Conservation (phyloP, 2,888 invertebrate genomes). For the Orthonychiurus folsomi region DNA sequence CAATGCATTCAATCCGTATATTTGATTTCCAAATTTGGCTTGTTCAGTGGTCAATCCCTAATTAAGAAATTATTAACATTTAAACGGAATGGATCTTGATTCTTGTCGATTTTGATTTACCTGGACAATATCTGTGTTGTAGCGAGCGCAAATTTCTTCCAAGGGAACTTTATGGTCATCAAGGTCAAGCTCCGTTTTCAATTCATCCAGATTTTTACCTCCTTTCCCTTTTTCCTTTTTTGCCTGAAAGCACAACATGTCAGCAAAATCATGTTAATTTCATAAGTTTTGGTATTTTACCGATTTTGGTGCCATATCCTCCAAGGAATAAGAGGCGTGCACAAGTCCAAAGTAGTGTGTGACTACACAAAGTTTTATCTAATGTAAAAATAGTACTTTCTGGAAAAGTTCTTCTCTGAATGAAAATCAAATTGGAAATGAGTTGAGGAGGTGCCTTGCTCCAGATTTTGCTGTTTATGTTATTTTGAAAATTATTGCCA, state of each 20-base stretch:
- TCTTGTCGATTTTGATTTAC: constrained; percentile 52
- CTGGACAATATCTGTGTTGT: constrained; percentile 91
- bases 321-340: too few species aligned
- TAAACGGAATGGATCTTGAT: background rate
- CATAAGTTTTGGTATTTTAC: background rate
- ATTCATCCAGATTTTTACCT: constrained; percentile 65
- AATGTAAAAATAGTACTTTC: too few species aligned
- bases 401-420: background rate
- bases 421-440: too few species aligned
- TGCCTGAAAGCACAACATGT: background rate
- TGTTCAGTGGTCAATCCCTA: constrained; percentile 54
- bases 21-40: constrained; percentile 52
- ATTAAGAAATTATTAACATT: background rate
- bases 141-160: constrained; percentile 91
- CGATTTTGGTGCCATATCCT: too few species aligned
- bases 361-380: too few species aligned
- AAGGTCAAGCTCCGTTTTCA: constrained; percentile 98
- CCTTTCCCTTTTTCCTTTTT: background rate
- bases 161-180: constrained; percentile 95
- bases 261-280: background rate
- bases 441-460: too few species aligned
- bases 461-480: too few species aligned
- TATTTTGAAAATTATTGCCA: too few species aligned
- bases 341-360: too few species aligned
- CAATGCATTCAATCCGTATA: constrained; percentile 61